Evolutionary conservation across 2,888 invertebrate genomes (phyloP).

Genomic region (Iselma pallidipennis): DNA sequence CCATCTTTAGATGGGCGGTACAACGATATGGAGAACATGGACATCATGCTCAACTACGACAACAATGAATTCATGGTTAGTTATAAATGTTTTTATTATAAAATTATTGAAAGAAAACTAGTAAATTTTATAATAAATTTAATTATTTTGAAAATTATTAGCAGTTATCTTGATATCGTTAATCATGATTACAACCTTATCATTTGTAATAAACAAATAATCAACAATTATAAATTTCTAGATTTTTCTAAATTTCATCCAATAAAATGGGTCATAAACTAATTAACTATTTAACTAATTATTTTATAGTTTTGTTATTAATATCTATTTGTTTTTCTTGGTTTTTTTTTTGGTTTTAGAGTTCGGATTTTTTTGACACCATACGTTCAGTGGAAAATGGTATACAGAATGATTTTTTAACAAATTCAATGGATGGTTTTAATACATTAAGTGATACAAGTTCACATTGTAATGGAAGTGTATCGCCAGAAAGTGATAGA

Average conservation of each 20-base stretch:
- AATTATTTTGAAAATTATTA: too few relatives aligned
- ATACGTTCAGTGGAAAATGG: slow-evolving; percentile 67
- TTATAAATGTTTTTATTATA: slow-evolving; percentile 14
- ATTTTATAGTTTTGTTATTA: too few relatives aligned
- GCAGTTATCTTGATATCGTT: background rate
- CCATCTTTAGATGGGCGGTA: slow-evolving; percentile 42
- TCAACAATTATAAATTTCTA: background rate
- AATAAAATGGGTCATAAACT: too few relatives aligned
- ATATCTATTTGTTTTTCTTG: slow-evolving; percentile 5
- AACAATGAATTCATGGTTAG: slow-evolving; percentile 51
- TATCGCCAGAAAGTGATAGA: slow-evolving; percentile 66
- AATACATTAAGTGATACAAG: slow-evolving; percentile 47
- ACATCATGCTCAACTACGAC: slow-evolving; percentile 47
- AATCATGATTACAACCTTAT: background rate
- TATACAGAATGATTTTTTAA: slow-evolving; percentile 57
- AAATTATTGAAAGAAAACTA: background rate
- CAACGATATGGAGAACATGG: slow-evolving; percentile 48
- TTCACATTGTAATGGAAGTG: slow-evolving; percentile 46
- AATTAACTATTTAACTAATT: too few relatives aligned
- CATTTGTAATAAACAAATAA: background rate
- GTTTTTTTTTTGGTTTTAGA: slow-evolving; percentile 41
- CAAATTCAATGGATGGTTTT: slow-evolving; percentile 46
- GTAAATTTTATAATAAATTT: too few relatives aligned
- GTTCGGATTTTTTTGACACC: slow-evolving; percentile 67
- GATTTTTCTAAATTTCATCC: background rate